Conservation (phyloP, 1,140 invertebrate genomes). For the Dreissena polymorpha region DNA sequence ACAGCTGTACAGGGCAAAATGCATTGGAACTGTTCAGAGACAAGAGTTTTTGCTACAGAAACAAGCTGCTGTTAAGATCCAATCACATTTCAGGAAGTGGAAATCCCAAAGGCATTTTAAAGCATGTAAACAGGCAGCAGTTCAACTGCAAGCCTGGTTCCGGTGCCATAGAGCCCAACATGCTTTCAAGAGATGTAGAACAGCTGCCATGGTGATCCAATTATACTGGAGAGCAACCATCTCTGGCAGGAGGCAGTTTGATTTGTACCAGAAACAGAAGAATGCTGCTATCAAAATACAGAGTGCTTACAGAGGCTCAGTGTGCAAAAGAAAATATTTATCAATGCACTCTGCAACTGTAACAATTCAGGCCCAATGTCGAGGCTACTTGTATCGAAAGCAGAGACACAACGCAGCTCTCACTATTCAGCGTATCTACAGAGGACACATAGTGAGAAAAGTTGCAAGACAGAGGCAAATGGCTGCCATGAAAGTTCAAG, state of each 20-base stretch:
- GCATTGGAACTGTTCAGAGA: not conserved
- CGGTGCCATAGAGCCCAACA: slow-evolving; percentile 32
- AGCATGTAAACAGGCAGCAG: slow-evolving; percentile 30
- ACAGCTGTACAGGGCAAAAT: slow-evolving; percentile 29
- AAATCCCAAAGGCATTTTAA: slow-evolving; percentile 9
- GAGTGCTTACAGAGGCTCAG: slow-evolving; percentile 45
- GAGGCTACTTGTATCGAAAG: slow-evolving; percentile 29
- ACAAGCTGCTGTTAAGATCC: slow-evolving; percentile 59
- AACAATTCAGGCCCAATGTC: slow-evolving; percentile 58
- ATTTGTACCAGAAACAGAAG: slow-evolving; percentile 43
- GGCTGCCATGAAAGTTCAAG: slow-evolving; percentile 47
- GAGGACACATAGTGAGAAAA: slow-evolving; percentile 47
- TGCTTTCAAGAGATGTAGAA: slow-evolving; percentile 15
- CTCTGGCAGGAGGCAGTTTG: slow-evolving; percentile 27
- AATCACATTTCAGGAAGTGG: slow-evolving; percentile 35
- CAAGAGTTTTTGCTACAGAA: slow-evolving; percentile 28
- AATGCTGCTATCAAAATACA: slow-evolving; percentile 57
- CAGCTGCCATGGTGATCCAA: slow-evolving; percentile 41
- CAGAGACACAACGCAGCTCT: slow-evolving; percentile 49
- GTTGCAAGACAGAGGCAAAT: slow-evolving; percentile 5
- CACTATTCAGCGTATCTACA: slow-evolving; percentile 58
- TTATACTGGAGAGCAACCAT: slow-evolving; percentile 13
- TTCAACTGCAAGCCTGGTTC: slow-evolving; percentile 49
- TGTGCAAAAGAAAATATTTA: slow-evolving; percentile 19
- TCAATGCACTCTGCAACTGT: slow-evolving; percentile 47